Conservation (phyloP, 2,888 invertebrate genomes). For the Rapana venosa region DNA sequence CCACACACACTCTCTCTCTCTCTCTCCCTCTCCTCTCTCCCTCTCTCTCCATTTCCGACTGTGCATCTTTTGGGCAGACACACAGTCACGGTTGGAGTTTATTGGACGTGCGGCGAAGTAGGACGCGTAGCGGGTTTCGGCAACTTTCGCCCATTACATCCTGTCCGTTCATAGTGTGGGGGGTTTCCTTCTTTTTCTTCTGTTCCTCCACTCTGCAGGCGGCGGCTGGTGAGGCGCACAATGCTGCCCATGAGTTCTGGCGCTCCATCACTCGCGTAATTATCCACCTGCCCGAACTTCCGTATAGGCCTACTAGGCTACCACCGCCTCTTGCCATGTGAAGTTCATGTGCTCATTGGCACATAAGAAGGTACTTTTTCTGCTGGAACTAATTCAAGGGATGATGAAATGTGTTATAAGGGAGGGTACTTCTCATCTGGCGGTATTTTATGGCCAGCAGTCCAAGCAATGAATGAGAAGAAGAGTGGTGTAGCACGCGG, state of each 20-base stretch:
- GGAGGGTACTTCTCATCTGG: too few species aligned
- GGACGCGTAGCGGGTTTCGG: neutral
- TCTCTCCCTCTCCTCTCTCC: neutral
- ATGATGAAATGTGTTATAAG: too few species aligned
- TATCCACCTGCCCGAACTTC: neutral
- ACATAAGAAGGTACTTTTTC: too few species aligned
- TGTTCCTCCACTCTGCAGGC: neutral
- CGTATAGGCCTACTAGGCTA: too few species aligned
- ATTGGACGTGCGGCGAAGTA: neutral
- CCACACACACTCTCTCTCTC: too few species aligned
- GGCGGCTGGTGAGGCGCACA: neutral
- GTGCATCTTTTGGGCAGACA: neutral
- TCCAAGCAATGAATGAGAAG: too few species aligned
- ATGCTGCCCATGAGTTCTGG: neutral
- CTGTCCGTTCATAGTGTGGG: neutral
- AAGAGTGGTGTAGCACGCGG: too few species aligned
- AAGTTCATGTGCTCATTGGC: too few species aligned
- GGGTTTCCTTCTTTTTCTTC: too few species aligned
- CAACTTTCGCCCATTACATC: neutral
- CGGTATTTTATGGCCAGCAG: too few species aligned
- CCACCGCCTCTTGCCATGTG: too few species aligned
- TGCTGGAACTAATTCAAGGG: too few species aligned
- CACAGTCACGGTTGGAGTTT: conserved; percentile 14
- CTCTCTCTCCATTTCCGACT: neutral
- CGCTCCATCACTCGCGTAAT: neutral